phyloP scores from a whole-genome alignment of 1,140 invertebrate species.

The Heliconius hermathena region DNA sequence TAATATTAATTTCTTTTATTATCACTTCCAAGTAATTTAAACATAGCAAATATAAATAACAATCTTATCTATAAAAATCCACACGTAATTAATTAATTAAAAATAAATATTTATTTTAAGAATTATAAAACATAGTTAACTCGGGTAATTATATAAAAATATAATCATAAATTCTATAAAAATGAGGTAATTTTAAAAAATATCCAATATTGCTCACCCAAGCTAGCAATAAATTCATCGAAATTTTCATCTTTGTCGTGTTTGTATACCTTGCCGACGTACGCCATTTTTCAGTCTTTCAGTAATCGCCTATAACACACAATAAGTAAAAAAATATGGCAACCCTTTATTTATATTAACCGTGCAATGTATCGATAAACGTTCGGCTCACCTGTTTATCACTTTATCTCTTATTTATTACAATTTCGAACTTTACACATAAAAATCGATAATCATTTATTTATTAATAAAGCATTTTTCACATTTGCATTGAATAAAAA shows the following conservation, averaged over 20 bases:
- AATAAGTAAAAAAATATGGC: conserved; percentile 3
- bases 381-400: background rate
- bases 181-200: background rate
- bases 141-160: background rate
- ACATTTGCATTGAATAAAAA: background rate
- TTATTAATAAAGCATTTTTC: background rate
- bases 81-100: background rate
- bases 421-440: conserved; percentile 17
- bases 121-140: no score
- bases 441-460: background rate
- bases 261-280: conserved; percentile 46
- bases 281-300: conserved; percentile 45
- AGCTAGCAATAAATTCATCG: conserved; percentile 43
- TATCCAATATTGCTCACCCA: conserved; percentile 39
- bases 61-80: background rate
- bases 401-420: conserved; percentile 10
- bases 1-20: background rate
- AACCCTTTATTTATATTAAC: conserved; percentile 19
- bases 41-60: background rate
- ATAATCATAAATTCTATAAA: background rate
- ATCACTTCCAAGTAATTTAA: background rate
- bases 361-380: conserved; percentile 1
- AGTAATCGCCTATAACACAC: background rate
- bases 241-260: conserved; percentile 49
- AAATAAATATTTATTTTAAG: no score